A percentile compares a stretch with the other conserved stretches of the same genome.
These are phyloP conservation scores for Linnaemya vulpina DNA, from an alignment of 2,888 invertebrate species.

Conservation along the genomic window DNA sequence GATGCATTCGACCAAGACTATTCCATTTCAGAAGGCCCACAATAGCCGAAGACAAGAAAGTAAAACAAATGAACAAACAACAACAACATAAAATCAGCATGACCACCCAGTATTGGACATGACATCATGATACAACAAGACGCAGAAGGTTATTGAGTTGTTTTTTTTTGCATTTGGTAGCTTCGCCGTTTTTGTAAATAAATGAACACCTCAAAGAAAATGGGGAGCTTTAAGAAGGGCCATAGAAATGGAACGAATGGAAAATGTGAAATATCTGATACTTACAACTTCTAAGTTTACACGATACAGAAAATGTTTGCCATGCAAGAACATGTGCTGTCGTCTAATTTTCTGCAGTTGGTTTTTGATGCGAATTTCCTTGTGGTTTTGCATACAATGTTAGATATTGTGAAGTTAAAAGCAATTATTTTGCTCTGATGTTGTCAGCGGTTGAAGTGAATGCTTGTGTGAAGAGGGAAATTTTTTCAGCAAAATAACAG, in stretches of 20 bases:
- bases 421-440: slow-evolving; percentile 50
- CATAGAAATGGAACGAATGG: slow-evolving; percentile 16
- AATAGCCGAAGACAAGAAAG: slow-evolving; percentile 26
- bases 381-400: slow-evolving; percentile 25
- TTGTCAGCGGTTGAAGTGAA: slow-evolving; percentile 29
- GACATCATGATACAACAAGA: slow-evolving; percentile 67
- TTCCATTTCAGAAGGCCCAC: slow-evolving; percentile 39
- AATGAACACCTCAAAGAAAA: slow-evolving; percentile 46
- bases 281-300: background rate
- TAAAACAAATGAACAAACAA: background rate
- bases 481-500: slow-evolving; percentile 78
- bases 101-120: slow-evolving; percentile 69
- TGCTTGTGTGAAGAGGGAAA: slow-evolving; percentile 74
- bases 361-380: background rate
- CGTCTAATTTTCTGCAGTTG: slow-evolving; percentile 27
- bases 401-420: slow-evolving; percentile 56
- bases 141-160: slow-evolving; percentile 38
- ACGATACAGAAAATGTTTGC: slow-evolving; percentile 23
- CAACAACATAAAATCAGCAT: slow-evolving; percentile 18
- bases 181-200: slow-evolving; percentile 11
- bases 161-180: slow-evolving; percentile 46
- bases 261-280: background rate
- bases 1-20: slow-evolving; percentile 26
- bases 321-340: slow-evolving; percentile 6
- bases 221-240: slow-evolving; percentile 32